Percentiles rank a stretch among this genome's conserved stretches.
phyloP scores from a whole-genome alignment of 2,113 vertebrate genomes.

The Lethenteron reissneri region DNA sequence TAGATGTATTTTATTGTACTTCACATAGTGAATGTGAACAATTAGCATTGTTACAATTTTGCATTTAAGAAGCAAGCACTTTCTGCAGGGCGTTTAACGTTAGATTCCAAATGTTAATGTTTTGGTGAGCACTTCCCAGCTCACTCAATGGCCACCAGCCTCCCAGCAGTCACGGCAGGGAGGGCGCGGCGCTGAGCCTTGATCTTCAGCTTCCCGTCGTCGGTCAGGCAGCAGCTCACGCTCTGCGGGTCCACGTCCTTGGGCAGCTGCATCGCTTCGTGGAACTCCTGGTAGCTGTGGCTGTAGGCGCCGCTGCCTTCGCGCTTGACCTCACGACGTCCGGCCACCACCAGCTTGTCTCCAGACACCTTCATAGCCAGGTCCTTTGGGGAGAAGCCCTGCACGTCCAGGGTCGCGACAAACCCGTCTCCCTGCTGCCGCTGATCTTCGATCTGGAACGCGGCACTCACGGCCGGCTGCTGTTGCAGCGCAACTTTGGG shows the following conservation, averaged over 20 bases:
- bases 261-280: neutral
- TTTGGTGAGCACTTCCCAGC: neutral
- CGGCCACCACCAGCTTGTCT: neutral
- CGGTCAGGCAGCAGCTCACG: neutral
- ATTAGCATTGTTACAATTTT: too few species aligned
- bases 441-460: too few species aligned
- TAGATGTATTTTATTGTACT: too few species aligned
- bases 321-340: neutral
- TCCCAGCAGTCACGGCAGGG: neutral
- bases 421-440: neutral
- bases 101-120: too few species aligned
- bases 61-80: too few species aligned
- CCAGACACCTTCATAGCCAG: neutral
- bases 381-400: neutral
- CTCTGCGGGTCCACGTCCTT: neutral
- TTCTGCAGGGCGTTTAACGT: too few species aligned
- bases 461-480: too few species aligned
- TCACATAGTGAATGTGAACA: too few species aligned
- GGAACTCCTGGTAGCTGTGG: conserved; percentile 5
- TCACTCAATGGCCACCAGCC: neutral
- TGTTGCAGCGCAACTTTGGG: too few species aligned
- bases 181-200: too few species aligned
- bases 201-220: neutral
- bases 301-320: neutral
- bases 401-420: neutral